Evolutionary conservation across 2,113 vertebrate genomes (phyloP).

Genomic region (Corythoichthys intestinalis): DNA sequence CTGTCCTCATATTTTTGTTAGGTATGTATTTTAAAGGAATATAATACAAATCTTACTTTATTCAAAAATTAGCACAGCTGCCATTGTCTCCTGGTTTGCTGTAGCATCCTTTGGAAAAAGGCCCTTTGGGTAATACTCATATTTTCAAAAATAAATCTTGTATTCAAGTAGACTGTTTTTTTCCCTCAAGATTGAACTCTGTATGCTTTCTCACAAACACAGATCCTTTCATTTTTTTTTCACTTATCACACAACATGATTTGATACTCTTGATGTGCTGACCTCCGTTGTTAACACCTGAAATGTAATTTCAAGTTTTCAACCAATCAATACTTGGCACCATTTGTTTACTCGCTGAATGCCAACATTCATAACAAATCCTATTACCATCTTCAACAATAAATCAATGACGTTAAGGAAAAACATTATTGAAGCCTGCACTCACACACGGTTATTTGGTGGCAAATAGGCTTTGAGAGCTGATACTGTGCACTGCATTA

Average conservation of each 20-base stretch:
- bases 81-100: neutral
- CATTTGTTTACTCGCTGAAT: constrained; percentile 56
- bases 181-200: constrained; percentile 12
- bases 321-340: constrained; percentile 65
- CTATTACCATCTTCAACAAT: constrained; percentile 48
- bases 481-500: neutral
- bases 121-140: neutral
- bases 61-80: neutral
- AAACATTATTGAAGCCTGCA: constrained; percentile 32
- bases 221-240: constrained; percentile 7
- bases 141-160: neutral
- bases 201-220: constrained; percentile 8
- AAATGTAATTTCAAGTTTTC: constrained; percentile 63
- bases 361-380: constrained; percentile 61
- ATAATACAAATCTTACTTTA: too few species aligned
- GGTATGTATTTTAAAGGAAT: too few species aligned
- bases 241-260: constrained; percentile 16
- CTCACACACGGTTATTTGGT: constrained; percentile 3
- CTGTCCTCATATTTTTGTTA: too few species aligned
- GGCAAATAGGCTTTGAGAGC: neutral
- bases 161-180: constrained; percentile 1
- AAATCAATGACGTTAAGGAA: constrained; percentile 56
- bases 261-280: constrained; percentile 19
- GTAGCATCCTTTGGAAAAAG: neutral
- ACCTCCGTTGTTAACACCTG: constrained; percentile 48